These are phyloP conservation scores for Trachops cirrhosus DNA, from an alignment of 2,797 vertebrate genomes.

Conservation along the genomic window DNA sequence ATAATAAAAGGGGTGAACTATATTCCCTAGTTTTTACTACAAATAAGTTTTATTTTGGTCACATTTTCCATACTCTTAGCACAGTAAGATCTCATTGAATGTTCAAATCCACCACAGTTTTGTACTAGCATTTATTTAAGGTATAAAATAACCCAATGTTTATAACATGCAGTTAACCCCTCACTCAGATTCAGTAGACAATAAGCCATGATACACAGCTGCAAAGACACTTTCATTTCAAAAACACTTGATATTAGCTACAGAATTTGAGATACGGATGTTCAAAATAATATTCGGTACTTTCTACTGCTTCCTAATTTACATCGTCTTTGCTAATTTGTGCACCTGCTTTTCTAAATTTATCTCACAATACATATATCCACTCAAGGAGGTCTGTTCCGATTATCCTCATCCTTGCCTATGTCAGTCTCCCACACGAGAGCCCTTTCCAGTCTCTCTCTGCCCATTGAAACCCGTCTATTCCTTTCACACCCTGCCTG, in stretches of 20 bases:
- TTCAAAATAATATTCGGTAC: constrained; percentile 21
- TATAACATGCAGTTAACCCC: not conserved
- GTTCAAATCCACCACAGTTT: not conserved
- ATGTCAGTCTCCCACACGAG: not conserved
- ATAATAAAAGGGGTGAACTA: not conserved
- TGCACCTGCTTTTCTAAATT: constrained; percentile 28
- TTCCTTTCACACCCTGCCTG: not conserved
- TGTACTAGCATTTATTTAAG: not conserved
- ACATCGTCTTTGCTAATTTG: constrained; percentile 4
- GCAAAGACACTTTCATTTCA: not conserved
- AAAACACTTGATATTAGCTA: not conserved
- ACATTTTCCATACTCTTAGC: not conserved
- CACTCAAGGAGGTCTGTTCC: not conserved
- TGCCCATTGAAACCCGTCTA: not conserved
- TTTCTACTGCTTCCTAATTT: constrained; percentile 30
- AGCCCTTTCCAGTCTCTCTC: not conserved
- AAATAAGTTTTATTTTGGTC: not conserved
- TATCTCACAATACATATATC: not conserved
- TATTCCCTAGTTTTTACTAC: not conserved
- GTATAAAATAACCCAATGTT: not conserved
- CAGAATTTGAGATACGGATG: not conserved
- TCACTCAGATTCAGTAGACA: not conserved
- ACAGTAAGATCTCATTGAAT: not conserved
- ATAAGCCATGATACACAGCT: not conserved
- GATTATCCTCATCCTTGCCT: not conserved